These are phyloP conservation scores for Acrocyrtus sp. DNA, from an alignment of 2,888 invertebrate species.

Conservation along the genomic window DNA sequence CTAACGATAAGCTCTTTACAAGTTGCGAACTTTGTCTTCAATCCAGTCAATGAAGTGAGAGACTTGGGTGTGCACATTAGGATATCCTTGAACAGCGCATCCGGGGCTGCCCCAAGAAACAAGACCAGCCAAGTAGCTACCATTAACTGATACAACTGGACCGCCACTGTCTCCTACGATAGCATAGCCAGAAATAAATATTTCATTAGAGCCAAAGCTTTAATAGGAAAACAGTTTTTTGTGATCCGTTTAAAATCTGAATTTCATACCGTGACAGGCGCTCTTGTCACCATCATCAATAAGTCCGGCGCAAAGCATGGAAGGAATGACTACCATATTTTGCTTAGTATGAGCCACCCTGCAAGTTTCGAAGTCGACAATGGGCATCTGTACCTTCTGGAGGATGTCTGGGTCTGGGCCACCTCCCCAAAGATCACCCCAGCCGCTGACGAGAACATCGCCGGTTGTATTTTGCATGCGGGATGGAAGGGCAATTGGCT, in stretches of 20 bases:
- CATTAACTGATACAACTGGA: slow-evolving; percentile 23
- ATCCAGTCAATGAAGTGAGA: slow-evolving; percentile 31
- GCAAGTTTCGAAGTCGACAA: slow-evolving; percentile 50
- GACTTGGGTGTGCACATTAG: slow-evolving; percentile 40
- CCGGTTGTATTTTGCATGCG: slow-evolving; percentile 29
- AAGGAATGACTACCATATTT: slow-evolving; percentile 20
- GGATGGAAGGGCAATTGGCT: slow-evolving; percentile 56
- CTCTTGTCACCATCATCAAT: no score
- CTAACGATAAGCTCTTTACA: no score
- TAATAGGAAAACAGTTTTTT: no score
- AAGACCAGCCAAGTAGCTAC: slow-evolving; percentile 42
- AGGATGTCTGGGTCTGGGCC: slow-evolving; percentile 29
- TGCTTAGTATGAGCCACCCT: slow-evolving; percentile 40
- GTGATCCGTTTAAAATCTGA: no score
- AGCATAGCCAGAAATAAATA: no score
- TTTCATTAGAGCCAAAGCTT: no score
- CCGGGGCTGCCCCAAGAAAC: slow-evolving; percentile 43
- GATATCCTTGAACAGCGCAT: no score
- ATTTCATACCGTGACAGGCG: no score
- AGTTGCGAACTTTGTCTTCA: no score
- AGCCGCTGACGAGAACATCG: slow-evolving; percentile 55
- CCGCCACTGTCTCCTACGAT: no score
- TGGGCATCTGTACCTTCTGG: slow-evolving; percentile 39
- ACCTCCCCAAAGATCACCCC: slow-evolving; percentile 55
- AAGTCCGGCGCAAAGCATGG: neutral